Percentiles rank a stretch among this genome's conserved stretches.
phyloP scores from a whole-genome alignment of 2,113 vertebrate species.

The Cyanistes caeruleus region DNA sequence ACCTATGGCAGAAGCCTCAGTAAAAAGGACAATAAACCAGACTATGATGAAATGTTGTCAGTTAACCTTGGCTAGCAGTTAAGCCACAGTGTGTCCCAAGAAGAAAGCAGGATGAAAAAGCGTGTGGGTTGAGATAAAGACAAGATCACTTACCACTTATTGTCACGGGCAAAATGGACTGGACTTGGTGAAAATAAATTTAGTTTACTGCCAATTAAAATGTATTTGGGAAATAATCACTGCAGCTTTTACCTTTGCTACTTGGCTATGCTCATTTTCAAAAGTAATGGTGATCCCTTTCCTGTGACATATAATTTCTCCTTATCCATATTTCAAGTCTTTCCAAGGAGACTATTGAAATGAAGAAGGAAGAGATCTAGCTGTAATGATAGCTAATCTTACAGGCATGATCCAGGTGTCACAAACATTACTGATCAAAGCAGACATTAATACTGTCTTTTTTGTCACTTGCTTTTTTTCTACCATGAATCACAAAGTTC shows the following conservation, averaged over 20 bases:
- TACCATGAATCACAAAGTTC: not conserved
- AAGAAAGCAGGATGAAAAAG: not conserved
- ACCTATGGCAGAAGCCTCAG: not conserved
- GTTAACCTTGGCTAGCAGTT: not conserved
- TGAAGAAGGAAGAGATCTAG: not conserved
- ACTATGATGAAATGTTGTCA: not conserved
- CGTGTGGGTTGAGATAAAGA: not conserved
- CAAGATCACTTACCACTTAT: not conserved
- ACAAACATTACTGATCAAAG: not conserved
- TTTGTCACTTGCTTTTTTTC: not conserved
- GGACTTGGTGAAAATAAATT: not conserved
- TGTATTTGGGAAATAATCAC: not conserved
- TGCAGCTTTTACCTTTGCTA: not conserved
- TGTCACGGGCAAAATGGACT: not conserved
- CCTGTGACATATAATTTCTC: not conserved
- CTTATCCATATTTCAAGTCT: not conserved
- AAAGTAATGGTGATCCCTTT: not conserved
- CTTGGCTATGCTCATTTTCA: not conserved
- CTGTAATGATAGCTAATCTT: not conserved
- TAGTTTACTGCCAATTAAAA: not conserved
- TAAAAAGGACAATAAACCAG: not conserved
- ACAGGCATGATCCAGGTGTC: not conserved
- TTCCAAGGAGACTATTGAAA: not conserved
- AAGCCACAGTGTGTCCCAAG: not conserved
- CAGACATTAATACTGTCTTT: not conserved